Conservation (phyloP, 53 echinoderm and acorn worm species). For the Zoroaster sp. region DNA sequence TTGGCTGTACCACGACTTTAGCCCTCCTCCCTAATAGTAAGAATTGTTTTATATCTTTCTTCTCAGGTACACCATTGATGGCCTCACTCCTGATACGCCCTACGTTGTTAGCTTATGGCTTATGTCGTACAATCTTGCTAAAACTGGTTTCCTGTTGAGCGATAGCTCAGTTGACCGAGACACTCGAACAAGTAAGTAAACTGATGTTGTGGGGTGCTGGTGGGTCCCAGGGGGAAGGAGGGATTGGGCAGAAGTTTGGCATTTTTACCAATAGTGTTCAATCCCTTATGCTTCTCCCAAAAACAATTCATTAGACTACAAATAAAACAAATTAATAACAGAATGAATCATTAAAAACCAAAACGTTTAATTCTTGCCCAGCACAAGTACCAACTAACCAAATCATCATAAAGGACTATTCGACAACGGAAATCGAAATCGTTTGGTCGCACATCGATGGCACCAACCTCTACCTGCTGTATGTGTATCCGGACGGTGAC, state of each 20-base stretch:
- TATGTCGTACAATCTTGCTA: not conserved
- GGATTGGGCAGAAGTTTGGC: too few species aligned
- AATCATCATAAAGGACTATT: slow-evolving; percentile 14
- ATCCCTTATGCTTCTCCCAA: too few species aligned
- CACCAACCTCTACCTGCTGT: not conserved
- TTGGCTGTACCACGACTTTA: too few species aligned
- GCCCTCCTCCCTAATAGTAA: too few species aligned
- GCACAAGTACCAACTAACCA: not conserved
- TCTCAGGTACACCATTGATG: slow-evolving; percentile 26
- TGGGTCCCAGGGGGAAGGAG: too few species aligned
- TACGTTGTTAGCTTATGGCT: slow-evolving; percentile 45
- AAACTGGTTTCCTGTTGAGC: not conserved
- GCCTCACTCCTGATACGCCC: slow-evolving; percentile 14
- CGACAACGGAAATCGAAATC: not conserved
- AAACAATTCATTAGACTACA: too few species aligned
- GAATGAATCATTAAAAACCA: too few species aligned
- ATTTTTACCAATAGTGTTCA: too few species aligned
- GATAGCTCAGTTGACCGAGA: not conserved
- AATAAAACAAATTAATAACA: too few species aligned
- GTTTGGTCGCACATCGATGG: slow-evolving; percentile 17
- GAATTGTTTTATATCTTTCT: not conserved
- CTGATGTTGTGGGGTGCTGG: too few species aligned
- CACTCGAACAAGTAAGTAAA: slow-evolving; percentile 2
- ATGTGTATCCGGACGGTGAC: not conserved
- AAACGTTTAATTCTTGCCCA: too few species aligned